A percentile compares a stretch with the other conserved stretches of the same genome.
Conservation (phyloP, 2,113 vertebrate species). For the Sigmodon hispidus region DNA sequence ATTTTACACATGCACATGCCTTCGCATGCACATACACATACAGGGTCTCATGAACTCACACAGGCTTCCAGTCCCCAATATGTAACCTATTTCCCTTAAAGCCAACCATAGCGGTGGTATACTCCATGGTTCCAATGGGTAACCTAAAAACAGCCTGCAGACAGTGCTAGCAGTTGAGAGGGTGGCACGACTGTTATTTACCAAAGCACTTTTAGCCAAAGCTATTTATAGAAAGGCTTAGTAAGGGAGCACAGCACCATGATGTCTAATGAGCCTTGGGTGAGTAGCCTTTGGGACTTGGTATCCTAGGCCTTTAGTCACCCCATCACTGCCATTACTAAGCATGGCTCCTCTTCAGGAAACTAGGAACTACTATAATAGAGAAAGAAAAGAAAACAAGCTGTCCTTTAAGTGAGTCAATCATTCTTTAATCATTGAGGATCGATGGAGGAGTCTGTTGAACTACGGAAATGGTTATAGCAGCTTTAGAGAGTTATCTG, state of each 20-base stretch:
- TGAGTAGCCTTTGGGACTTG: not conserved
- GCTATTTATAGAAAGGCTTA: not conserved
- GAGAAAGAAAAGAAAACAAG: slow-evolving; percentile 62
- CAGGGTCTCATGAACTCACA: not conserved
- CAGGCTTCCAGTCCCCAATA: not conserved
- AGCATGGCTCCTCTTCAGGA: slow-evolving; percentile 28
- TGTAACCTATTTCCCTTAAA: not conserved
- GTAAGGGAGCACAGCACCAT: not conserved
- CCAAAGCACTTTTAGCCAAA: not conserved
- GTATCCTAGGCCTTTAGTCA: not conserved
- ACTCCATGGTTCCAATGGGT: not conserved
- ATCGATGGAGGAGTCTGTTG: not conserved
- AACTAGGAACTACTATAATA: slow-evolving; percentile 49
- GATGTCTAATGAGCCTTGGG: not conserved
- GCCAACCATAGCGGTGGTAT: not conserved
- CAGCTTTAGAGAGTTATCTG: slow-evolving; percentile 42
- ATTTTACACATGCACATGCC: not conserved
- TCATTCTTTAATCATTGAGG: slow-evolving; percentile 69
- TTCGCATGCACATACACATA: not conserved
- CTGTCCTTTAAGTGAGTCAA: slow-evolving; percentile 45
- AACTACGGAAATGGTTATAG: slow-evolving; percentile 35
- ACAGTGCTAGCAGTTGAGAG: not conserved
- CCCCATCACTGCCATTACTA: not conserved
- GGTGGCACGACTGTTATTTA: not conserved
- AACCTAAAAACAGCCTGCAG: not conserved